Conservation (phyloP, 2,888 invertebrate species). For the Hypolimnas misippus region DNA sequence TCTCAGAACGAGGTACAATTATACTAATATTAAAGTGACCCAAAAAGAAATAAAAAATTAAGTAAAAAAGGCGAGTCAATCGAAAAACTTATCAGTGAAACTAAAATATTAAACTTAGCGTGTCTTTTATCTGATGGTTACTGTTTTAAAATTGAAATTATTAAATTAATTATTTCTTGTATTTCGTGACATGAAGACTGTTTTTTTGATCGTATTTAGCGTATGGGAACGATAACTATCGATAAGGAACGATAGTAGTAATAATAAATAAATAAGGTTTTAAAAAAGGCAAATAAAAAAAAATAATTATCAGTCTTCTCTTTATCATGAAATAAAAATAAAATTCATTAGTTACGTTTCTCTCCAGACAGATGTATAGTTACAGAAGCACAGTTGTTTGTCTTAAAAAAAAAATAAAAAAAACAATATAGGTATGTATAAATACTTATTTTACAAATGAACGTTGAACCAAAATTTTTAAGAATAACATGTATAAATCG, state of each 20-base stretch:
- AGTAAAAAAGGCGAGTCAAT: not conserved
- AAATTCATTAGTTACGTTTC: too few relatives aligned
- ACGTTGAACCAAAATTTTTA: not conserved
- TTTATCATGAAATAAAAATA: too few relatives aligned
- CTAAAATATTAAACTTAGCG: too few relatives aligned
- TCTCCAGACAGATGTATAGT: too few relatives aligned
- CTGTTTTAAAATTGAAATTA: not conserved
- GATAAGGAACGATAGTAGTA: too few relatives aligned
- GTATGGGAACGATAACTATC: too few relatives aligned
- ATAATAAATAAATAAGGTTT: too few relatives aligned
- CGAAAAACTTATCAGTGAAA: not conserved
- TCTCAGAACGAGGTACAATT: not conserved
- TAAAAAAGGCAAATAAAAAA: too few relatives aligned
- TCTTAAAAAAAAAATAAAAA: too few relatives aligned
- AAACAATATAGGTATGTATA: not conserved
- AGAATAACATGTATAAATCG: not conserved
- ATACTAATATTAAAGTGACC: not conserved
- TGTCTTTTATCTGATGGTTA: not conserved
- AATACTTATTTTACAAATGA: not conserved
- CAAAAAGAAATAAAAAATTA: not conserved
- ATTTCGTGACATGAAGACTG: not conserved
- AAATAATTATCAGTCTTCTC: too few relatives aligned
- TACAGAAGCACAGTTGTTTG: too few relatives aligned
- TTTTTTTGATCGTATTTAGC: too few relatives aligned
- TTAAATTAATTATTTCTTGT: not conserved